A percentile compares a stretch with the other conserved stretches of the same genome.
These are phyloP conservation scores for Sebastolobus alascanus DNA, from an alignment of 2,797 vertebrate genomes.

Conservation along the genomic window DNA sequence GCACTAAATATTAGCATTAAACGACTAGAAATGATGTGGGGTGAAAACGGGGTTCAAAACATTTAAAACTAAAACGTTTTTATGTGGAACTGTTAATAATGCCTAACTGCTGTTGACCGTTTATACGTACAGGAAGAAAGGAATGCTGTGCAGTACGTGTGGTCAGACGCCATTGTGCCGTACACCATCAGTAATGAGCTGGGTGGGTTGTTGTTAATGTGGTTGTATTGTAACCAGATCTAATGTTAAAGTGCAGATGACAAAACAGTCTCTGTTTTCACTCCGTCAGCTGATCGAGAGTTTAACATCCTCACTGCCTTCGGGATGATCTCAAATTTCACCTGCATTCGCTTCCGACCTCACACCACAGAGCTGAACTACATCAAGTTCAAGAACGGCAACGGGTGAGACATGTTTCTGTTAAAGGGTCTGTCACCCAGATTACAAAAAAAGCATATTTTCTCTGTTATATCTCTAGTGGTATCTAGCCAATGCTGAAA, in stretches of 20 bases:
- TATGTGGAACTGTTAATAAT: neutral
- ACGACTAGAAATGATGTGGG: neutral
- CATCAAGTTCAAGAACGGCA: constrained; percentile 12
- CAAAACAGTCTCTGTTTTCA: accelerated
- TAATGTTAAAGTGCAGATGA: neutral
- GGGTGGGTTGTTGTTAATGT: constrained; percentile 33
- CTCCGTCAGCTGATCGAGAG: constrained; percentile 4
- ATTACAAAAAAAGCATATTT: neutral
- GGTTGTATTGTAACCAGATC: accelerated
- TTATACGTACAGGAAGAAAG: constrained; percentile 38
- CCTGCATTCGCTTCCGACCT: constrained; percentile 56
- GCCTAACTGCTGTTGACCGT: neutral
- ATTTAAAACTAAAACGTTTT: neutral
- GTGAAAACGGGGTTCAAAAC: neutral
- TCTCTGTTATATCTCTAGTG: neutral
- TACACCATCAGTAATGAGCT: constrained; percentile 20
- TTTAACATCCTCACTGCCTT: constrained; percentile 38
- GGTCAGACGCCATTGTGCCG: neutral
- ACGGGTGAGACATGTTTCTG: constrained; percentile 42
- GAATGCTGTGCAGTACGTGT: constrained; percentile 48
- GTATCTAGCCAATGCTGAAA: neutral
- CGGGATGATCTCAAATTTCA: constrained; percentile 47
- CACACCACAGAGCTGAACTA: constrained; percentile 41
- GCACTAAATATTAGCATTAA: neutral
- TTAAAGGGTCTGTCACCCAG: neutral